phyloP scores from a whole-genome alignment of 2,113 vertebrate genomes.

The Tonatia bakeri region DNA sequence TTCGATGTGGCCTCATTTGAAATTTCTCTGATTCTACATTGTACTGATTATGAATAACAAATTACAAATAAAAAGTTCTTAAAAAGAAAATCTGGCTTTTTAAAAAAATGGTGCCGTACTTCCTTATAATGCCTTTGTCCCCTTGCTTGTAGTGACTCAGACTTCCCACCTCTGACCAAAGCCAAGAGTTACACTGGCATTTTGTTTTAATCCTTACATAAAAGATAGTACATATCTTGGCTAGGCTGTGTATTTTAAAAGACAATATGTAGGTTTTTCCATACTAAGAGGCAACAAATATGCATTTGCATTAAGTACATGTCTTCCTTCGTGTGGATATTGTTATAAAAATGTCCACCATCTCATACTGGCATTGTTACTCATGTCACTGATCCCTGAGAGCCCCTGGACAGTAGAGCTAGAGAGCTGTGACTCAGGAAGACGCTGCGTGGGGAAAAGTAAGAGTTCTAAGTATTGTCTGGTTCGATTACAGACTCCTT shows the following conservation, averaged over 20 bases:
- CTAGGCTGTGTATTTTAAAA: slow-evolving; percentile 7
- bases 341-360: not conserved
- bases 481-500: slow-evolving; percentile 38
- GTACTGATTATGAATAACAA: slow-evolving; percentile 41
- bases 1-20: slow-evolving; percentile 15
- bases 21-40: slow-evolving; percentile 34
- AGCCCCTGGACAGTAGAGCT: not conserved
- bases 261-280: not conserved
- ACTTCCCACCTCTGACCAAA: not conserved
- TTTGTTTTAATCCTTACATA: slow-evolving; percentile 29
- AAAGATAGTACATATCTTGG: not conserved
- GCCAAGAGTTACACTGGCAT: not conserved
- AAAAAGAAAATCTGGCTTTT: not conserved
- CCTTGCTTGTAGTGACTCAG: not conserved
- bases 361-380: not conserved
- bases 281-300: not conserved
- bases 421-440: slow-evolving; percentile 3
- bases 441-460: not conserved
- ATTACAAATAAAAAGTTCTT: slow-evolving; percentile 61
- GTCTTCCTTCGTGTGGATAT: not conserved
- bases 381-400: slow-evolving; percentile 7
- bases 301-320: not conserved
- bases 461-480: not conserved
- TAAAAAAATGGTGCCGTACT: not conserved
- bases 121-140: not conserved